phyloP scores from a whole-genome alignment of 2,797 vertebrate genomes.

The Pseudochaenichthys georgianus region DNA sequence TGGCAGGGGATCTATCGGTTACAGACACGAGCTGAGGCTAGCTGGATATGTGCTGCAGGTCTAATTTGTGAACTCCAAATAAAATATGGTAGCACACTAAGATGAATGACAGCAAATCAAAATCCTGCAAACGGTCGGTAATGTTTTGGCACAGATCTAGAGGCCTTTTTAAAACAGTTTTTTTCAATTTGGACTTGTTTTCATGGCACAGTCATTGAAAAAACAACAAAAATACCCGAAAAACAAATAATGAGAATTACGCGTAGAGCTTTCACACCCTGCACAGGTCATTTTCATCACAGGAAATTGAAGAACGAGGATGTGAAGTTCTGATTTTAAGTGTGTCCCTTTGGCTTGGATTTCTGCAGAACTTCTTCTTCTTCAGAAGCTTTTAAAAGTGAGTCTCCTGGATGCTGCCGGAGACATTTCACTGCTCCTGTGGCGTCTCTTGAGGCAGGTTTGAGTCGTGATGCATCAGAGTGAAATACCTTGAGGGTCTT shows the following conservation, averaged over 20 bases:
- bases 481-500: conserved; percentile 42
- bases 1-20: conserved; percentile 7
- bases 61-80: conserved; percentile 37
- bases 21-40: conserved; percentile 10
- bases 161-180: background rate
- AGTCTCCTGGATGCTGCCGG: conserved; percentile 41
- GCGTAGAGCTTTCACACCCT: conserved; percentile 14
- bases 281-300: conserved; percentile 21
- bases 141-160: background rate
- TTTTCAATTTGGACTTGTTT: conserved; percentile 26
- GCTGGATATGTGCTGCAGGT: conserved; percentile 19
- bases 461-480: conserved; percentile 57
- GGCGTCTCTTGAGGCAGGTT: conserved; percentile 52
- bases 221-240: background rate
- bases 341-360: conserved; percentile 68
- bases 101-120: conserved; percentile 5
- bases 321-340: conserved; percentile 28
- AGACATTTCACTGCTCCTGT: conserved; percentile 31
- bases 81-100: conserved; percentile 20
- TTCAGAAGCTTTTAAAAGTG: conserved; percentile 24
- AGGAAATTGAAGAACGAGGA: conserved; percentile 21
- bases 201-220: conserved; percentile 18
- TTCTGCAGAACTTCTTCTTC: conserved; percentile 35
- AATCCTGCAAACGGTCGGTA: background rate
- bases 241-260: conserved; percentile 33